A percentile compares a stretch with the other conserved stretches of the same genome.
phyloP scores from a whole-genome alignment of 2,113 vertebrate species.

The Podocnemis expansa region DNA sequence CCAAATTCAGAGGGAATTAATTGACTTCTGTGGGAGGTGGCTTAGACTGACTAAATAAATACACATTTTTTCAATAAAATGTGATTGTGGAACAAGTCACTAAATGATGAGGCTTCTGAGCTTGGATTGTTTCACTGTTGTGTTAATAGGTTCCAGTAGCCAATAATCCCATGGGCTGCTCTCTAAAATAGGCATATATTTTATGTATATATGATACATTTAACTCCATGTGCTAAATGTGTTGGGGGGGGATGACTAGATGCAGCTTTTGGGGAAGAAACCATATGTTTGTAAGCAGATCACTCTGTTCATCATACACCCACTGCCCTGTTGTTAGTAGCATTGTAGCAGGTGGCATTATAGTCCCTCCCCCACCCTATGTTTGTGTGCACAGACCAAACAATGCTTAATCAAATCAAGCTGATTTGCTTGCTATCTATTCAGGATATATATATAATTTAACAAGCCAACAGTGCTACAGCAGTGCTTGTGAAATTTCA shows the following conservation, averaged over 20 bases:
- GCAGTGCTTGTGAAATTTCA: constrained; percentile 12
- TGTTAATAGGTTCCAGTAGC: background rate
- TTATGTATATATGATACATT: background rate
- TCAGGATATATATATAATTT: background rate
- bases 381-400: background rate
- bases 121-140: background rate
- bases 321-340: background rate
- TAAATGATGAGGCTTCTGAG: background rate
- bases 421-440: background rate
- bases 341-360: background rate
- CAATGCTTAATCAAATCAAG: constrained; percentile 5
- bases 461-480: background rate
- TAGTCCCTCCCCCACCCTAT: background rate
- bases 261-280: background rate
- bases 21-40: background rate
- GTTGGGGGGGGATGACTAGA: background rate
- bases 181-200: background rate
- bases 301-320: background rate
- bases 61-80: background rate
- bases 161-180: background rate
- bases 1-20: background rate
- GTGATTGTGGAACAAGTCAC: background rate
- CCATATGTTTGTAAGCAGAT: background rate
- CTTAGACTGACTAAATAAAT: background rate
- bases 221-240: background rate